Evolutionary conservation across 92 coral and sea anemone genomes (phyloP).

Genomic region (Bergia puertoricense): DNA sequence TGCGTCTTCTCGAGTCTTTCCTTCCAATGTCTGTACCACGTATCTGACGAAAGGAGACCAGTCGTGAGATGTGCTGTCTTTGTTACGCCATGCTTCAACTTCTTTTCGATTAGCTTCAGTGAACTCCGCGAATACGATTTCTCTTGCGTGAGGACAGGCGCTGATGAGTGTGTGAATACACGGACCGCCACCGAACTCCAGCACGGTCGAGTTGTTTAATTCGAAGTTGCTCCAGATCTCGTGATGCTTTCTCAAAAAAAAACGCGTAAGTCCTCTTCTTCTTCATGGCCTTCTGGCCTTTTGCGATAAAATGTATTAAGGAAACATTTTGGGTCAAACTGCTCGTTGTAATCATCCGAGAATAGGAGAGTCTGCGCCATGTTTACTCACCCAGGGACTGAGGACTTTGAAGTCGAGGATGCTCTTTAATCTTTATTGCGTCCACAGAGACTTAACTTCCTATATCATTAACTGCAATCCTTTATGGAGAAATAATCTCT

Average conservation of each 20-base stretch:
- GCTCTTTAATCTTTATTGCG: no score
- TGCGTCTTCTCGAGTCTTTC: background rate
- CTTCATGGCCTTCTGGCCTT: background rate
- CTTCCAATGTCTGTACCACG: conserved; percentile 30
- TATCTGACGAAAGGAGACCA: conserved; percentile 45
- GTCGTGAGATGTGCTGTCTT: conserved; percentile 20
- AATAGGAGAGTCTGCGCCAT: background rate
- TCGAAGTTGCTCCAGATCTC: background rate
- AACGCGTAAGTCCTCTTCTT: background rate
- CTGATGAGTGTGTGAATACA: conserved; percentile 22
- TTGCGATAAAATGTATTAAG: conserved; percentile 14
- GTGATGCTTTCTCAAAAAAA: background rate
- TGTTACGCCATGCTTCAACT: conserved; percentile 37
- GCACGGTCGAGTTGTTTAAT: background rate
- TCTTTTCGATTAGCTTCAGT: conserved; percentile 48
- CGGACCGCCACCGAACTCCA: conserved; percentile 54
- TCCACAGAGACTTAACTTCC: no score
- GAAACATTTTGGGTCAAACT: conserved; percentile 44
- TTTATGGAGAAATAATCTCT: no score
- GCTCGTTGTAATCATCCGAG: conserved; percentile 26
- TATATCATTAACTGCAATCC: no score
- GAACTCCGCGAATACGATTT: conserved; percentile 51
- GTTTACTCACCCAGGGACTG: no score
- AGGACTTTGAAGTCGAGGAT: no score
- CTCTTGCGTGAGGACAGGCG: conserved; percentile 41